Evolutionary conservation across 2,888 invertebrate species (phyloP), one percentile per base, ranked within the genome.

Genomic region (Saturnia pavonia): DNA sequence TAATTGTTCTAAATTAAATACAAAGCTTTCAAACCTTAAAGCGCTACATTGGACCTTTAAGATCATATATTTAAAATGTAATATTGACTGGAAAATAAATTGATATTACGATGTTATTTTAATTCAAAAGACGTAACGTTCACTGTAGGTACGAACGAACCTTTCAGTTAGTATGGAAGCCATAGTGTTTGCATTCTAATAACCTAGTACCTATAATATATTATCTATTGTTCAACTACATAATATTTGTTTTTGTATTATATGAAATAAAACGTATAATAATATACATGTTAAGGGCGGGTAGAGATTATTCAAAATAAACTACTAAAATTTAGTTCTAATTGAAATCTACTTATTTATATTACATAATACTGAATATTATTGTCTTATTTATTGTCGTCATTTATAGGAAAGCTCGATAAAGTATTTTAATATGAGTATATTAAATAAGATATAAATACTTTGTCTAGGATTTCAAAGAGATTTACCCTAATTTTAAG

Each of bases 401-500:
- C 43, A 69, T 57, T n/a, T n/a, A 60, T 72, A 72, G 72, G 72
- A 70, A 72, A 72, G 72, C 72, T 72, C 72, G 69, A 67, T 67
- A 67, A 71, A 76, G 68, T 74, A 67, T 71, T 71, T 72, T 16
- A 27, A 25, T 14, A 60, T 60, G 14, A 60, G 19, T 60, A 51
- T 19, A 27, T 60, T 27, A 25, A 57, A 25, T 27, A 60, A 25
- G 11, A 69, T 70, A 66, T 69, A 69, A 70, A 66, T 72, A 71
- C 7, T 73, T 74, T 69, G 69, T 72, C 40, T 65, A 40, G 19
- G 77, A 80, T 77, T 69, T 72, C 43, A 67, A 74, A 73, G 79
- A 78, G 75, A 65, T 70, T 74, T 75, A 72, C 74, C 73, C 74
- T 76, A 76, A 80, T 75, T 77, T 75, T 82, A 78, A 75, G 76